Evolutionary conservation across 2,113 vertebrate species (phyloP).

Genomic region (Pardalotus punctatus): DNA sequence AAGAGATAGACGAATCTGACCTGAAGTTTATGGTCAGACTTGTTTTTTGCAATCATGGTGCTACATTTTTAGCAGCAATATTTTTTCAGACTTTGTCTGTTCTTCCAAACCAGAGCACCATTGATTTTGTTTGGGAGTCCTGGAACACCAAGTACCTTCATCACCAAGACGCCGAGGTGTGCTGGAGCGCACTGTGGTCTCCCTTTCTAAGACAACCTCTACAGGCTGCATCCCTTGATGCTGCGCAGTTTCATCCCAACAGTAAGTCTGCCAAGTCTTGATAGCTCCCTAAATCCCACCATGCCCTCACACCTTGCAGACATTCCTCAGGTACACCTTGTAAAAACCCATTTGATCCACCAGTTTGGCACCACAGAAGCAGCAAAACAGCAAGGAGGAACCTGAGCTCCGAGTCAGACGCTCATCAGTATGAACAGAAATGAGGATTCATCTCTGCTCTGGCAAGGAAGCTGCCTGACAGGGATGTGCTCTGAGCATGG

Average conservation of each 20-base stretch:
- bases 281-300: neutral
- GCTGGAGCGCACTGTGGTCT: neutral
- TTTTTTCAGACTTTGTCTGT: neutral
- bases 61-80: neutral
- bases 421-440: neutral
- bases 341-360: neutral
- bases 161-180: fast-evolving
- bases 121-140: neutral
- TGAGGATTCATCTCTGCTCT: neutral
- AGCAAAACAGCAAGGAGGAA: neutral
- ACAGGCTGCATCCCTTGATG: neutral
- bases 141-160: neutral
- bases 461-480: neutral
- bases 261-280: neutral
- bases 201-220: neutral
- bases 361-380: neutral
- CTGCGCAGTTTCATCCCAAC: neutral
- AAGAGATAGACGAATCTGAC: neutral
- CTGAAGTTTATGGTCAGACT: neutral
- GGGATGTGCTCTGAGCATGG: neutral
- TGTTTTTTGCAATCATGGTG: neutral
- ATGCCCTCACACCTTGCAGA: neutral
- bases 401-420: neutral
- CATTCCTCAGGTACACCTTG: neutral
- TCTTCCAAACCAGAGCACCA: neutral